A percentile compares a stretch with the other conserved stretches of the same genome.
Conservation (phyloP, 2,113 vertebrate genomes). For the Bagarius yarrelli region DNA sequence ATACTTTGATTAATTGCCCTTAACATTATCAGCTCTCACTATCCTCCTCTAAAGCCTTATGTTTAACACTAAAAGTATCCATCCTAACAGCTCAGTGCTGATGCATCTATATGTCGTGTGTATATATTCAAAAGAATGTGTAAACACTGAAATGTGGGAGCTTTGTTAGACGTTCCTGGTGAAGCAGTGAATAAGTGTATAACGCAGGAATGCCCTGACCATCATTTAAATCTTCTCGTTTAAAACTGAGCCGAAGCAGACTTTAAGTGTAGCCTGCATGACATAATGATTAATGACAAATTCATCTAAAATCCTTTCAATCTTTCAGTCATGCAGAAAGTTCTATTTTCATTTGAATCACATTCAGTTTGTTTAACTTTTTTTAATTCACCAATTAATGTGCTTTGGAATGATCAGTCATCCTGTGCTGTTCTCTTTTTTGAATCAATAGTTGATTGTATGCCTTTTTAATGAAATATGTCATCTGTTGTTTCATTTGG, state of each 20-base stretch:
- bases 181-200: slow-evolving; percentile 1
- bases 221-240: slow-evolving; percentile 13
- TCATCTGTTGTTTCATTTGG: neutral
- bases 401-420: neutral
- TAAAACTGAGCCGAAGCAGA: slow-evolving; percentile 26
- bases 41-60: slow-evolving; percentile 17
- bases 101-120: neutral
- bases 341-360: neutral
- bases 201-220: neutral
- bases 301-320: neutral
- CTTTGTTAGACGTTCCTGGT: neutral
- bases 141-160: slow-evolving; percentile 2
- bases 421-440: neutral
- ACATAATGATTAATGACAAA: slow-evolving; percentile 16
- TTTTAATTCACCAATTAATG: neutral
- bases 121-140: slow-evolving; percentile 13
- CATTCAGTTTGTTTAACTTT: neutral
- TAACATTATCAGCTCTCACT: slow-evolving; percentile 31
- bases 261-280: slow-evolving; percentile 12
- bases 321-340: neutral
- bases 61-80: slow-evolving; percentile 40
- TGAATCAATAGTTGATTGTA: neutral
- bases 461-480: neutral
- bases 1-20: slow-evolving; percentile 43
- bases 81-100: neutral